Conservation (phyloP, 2,888 invertebrate genomes). For the Philhelius pedissequus region DNA sequence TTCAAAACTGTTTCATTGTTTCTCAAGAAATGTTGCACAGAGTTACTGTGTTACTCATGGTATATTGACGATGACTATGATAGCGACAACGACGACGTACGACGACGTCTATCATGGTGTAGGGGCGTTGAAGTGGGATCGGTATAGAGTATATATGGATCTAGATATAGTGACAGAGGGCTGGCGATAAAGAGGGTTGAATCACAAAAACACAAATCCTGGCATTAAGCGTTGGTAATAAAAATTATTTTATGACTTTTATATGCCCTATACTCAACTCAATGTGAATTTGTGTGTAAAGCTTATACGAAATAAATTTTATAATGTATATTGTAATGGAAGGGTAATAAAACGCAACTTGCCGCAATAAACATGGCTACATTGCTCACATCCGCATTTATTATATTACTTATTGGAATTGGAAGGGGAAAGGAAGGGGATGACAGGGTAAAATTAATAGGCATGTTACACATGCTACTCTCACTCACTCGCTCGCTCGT, state of each 20-base stretch:
- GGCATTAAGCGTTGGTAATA: slow-evolving; percentile 63
- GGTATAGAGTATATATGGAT: too few relatives aligned
- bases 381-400: slow-evolving; percentile 57
- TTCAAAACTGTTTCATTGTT: slow-evolving; percentile 59
- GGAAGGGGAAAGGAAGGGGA: neutral
- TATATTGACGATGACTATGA: slow-evolving; percentile 18
- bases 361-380: slow-evolving; percentile 63
- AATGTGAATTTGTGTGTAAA: slow-evolving; percentile 18
- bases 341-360: slow-evolving; percentile 66
- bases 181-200: slow-evolving; percentile 53
- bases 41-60: slow-evolving; percentile 24
- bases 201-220: slow-evolving; percentile 55
- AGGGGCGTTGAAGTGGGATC: neutral
- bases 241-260: slow-evolving; percentile 66
- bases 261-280: slow-evolving; percentile 16
- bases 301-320: slow-evolving; percentile 59
- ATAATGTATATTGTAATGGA: slow-evolving; percentile 67
- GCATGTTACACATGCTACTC: slow-evolving; percentile 64
- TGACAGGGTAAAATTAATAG: slow-evolving; percentile 53
- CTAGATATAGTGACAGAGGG: neutral
- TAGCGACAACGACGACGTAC: neutral
- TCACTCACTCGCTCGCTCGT: neutral
- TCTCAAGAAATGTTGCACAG: slow-evolving; percentile 33
- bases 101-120: slow-evolving; percentile 13
- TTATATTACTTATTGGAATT: neutral